phyloP scores from a whole-genome alignment of 2,797 vertebrate genomes.

The Alcedo atthis region DNA sequence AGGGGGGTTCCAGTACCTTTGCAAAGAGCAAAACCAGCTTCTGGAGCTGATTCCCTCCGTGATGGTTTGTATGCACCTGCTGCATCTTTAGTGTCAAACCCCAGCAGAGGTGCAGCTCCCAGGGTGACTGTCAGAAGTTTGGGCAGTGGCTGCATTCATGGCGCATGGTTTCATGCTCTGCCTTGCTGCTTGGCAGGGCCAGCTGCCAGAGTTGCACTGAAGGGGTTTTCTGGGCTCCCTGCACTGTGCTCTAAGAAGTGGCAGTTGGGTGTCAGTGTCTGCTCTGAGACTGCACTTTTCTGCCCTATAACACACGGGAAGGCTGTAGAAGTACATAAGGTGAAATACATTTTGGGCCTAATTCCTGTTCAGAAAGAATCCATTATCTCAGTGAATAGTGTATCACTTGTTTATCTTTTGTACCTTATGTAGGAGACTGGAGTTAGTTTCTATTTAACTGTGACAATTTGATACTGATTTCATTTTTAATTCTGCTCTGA shows the following conservation, averaged over 20 bases:
- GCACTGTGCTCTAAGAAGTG: background rate
- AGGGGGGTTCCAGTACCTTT: background rate
- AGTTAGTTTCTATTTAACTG: background rate
- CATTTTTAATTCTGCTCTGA: background rate
- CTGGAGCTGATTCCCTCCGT: background rate
- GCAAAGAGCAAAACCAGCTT: rapidly evolving
- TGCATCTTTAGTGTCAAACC: background rate
- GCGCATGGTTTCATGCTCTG: background rate
- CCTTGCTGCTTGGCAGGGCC: background rate
- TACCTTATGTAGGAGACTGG: background rate
- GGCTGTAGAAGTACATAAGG: background rate
- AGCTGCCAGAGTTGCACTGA: background rate
- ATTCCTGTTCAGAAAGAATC: background rate
- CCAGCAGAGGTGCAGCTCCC: background rate
- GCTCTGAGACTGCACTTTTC: background rate
- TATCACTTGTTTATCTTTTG: background rate
- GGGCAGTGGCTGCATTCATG: background rate
- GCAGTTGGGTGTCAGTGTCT: background rate
- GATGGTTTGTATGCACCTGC: background rate
- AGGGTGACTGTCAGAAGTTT: background rate
- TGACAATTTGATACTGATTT: background rate
- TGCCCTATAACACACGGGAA: background rate
- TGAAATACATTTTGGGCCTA: background rate
- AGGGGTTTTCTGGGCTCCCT: background rate
- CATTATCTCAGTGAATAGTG: background rate